Evolutionary conservation across 2,888 invertebrate species (phyloP).

Genomic region (Xestoiulus laeticollis): DNA sequence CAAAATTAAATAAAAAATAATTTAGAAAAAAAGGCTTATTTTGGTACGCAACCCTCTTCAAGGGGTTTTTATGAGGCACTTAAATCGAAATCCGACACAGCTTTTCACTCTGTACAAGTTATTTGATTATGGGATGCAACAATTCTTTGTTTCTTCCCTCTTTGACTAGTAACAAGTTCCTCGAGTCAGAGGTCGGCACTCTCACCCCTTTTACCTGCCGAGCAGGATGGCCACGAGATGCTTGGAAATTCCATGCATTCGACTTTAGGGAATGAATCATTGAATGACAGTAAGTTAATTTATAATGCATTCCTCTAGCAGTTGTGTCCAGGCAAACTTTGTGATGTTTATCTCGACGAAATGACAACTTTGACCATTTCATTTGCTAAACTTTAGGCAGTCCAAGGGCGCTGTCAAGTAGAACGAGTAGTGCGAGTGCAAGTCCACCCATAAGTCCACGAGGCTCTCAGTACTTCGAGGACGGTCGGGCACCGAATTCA

Average conservation of each 20-base stretch:
- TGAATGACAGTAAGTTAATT: constrained; percentile 27
- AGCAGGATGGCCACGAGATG: constrained; percentile 42
- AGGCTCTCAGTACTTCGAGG: constrained; percentile 57
- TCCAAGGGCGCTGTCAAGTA: constrained; percentile 46
- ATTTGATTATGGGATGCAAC: not conserved
- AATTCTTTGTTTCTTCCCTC: not conserved
- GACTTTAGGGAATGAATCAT: constrained; percentile 16
- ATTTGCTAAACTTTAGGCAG: constrained; percentile 16
- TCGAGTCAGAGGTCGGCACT: constrained; percentile 58
- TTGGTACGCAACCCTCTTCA: too few relatives aligned
- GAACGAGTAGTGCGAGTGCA: constrained; percentile 53
- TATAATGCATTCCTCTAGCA: too few relatives aligned
- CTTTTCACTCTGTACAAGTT: not conserved
- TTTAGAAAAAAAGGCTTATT: too few relatives aligned
- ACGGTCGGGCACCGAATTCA: constrained; percentile 6
- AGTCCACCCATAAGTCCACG: constrained; percentile 63
- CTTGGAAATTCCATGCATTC: constrained; percentile 36
- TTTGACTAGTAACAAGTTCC: constrained; percentile 48
- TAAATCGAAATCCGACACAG: not conserved
- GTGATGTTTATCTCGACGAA: not conserved
- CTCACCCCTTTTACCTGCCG: constrained; percentile 50
- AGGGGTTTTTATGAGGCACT: too few relatives aligned
- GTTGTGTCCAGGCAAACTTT: too few relatives aligned
- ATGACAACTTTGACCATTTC: too few relatives aligned
- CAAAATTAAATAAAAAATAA: too few relatives aligned